Conservation (phyloP, 2,113 vertebrate species). For the Steatornis caripensis region DNA sequence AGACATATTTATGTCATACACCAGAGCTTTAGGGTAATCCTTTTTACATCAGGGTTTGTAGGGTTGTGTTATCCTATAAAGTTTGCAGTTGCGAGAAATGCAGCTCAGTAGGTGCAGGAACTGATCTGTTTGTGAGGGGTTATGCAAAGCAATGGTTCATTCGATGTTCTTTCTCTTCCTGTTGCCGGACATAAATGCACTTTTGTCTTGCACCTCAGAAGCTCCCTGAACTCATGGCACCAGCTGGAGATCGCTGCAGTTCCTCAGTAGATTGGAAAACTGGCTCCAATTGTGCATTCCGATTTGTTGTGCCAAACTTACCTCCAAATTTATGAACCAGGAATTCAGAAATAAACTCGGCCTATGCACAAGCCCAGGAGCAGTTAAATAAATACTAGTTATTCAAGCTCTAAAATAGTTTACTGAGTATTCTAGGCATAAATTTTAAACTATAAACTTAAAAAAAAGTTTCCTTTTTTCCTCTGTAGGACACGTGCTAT, state of each 20-base stretch:
- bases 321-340: neutral
- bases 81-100: neutral
- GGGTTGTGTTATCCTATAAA: neutral
- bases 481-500: neutral
- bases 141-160: rapidly evolving
- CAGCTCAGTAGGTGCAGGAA: neutral
- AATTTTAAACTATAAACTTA: neutral
- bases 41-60: neutral
- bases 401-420: neutral
- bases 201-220: neutral
- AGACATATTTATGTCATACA: too few relatives aligned
- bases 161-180: neutral
- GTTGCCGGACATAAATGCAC: neutral
- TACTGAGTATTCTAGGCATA: neutral
- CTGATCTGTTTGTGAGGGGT: neutral
- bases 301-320: neutral
- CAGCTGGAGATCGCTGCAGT: neutral
- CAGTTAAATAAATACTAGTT: neutral
- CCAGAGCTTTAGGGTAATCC: neutral
- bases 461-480: neutral
- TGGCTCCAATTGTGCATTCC: neutral
- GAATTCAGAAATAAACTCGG: neutral
- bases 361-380: neutral
- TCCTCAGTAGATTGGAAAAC: neutral
- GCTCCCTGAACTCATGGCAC: neutral